Base-by-base conservation (phyloP, 2,797 vertebrate species). In the Echiichthys vipera region DNA sequence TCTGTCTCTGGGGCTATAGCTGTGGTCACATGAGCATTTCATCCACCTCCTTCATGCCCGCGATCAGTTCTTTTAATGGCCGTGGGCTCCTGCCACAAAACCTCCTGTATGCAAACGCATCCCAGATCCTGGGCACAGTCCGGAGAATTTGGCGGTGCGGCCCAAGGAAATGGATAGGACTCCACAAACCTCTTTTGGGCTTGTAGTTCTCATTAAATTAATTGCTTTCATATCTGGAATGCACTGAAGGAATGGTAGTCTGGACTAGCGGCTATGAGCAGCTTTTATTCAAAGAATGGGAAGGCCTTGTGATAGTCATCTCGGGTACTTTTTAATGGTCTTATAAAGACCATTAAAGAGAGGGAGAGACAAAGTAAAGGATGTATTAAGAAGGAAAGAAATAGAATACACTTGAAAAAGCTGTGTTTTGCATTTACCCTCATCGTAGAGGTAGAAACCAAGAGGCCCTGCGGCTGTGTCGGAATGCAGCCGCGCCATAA, bases 221-320 rank as follows among this genome's bases (percentile, higher is more conserved):
- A 93, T 91, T 85, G 87, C 78, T 91, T 89, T 89, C 84, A 80
- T 90, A 80, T 83, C 88, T 83, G 83, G 85, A 88, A 84, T 90
- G 85, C 32, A 68, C 55, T 76, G 47, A 78, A 66, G 61, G 83
- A 85, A 86, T 82, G 47, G 71, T 54, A 74, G 71, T 73, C 17
- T 53, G 65, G 80, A 51, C 70, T 72, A 71, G 82, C 2, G 78
- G 84, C 77, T 45, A 58, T 22, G 74, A 77, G 65, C 62, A 49
- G 79, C 78, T 86, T 90, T 88, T 87, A 57, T 84, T 84, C 70
- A 72, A 75, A 78, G 74, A 69, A 63, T 25, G 67, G 45, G 69
- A 83, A 67, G 63, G 40, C 65, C 74, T 81, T 69, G 45, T 73
- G 69, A 87, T 84, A 65, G 76, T 63, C 65, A 75, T 87, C 84